Conservation (phyloP, 2,113 vertebrate genomes). For the Dasypus novemcinctus region DNA sequence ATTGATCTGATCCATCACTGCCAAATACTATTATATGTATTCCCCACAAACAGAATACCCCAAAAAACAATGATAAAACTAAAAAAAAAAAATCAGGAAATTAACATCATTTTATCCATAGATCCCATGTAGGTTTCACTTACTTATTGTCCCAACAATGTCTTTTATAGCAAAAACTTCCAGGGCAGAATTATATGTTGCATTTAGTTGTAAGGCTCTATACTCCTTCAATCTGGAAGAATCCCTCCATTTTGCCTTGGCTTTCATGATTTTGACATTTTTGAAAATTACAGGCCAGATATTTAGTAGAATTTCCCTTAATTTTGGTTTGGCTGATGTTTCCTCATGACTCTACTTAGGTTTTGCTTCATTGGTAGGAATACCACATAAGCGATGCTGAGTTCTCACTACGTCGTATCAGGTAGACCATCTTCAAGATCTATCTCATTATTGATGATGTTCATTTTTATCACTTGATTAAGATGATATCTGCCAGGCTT, state of each 20-base stretch:
- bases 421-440: too few relatives aligned
- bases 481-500: neutral
- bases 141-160: neutral
- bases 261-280: neutral
- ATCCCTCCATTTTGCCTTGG: neutral
- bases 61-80: neutral
- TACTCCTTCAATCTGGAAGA: neutral
- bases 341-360: neutral
- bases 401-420: neutral
- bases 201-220: neutral
- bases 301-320: neutral
- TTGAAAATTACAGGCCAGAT: neutral
- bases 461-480: neutral
- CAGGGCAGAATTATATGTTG: neutral
- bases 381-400: rapidly evolving
- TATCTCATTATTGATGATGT: too few relatives aligned
- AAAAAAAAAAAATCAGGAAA: neutral
- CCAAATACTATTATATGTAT: neutral
- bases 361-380: neutral
- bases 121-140: neutral
- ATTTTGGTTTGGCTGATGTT: neutral
- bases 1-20: neutral
- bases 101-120: neutral
- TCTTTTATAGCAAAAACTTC: neutral
- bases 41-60: neutral